Evolutionary conservation across 2,888 invertebrate species (phyloP), one percentile per base, ranked within the genome.

Genomic region (Lypha dubia): DNA sequence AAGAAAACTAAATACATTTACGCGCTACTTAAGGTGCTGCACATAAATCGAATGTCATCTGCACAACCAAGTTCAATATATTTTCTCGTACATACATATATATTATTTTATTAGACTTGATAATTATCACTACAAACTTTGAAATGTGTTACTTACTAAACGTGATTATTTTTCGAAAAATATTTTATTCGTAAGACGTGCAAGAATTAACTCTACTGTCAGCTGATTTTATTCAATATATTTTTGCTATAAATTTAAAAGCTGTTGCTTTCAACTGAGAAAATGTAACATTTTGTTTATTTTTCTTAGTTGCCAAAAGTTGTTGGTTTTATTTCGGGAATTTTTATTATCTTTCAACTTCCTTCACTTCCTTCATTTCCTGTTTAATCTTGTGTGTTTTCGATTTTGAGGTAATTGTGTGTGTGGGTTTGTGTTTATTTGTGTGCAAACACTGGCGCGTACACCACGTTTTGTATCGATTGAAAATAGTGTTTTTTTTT

Each of bases 171-270:
- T 65, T 65, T 0, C 58, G 11, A 9, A 56, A 35, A 58, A 58
- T 58, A 17, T 58, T 28, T 9, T 4, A 28, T 9, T 58, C 17
- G n/a, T 4, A 17, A n/a, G n/a, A 24, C n/a, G 15, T 8, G 1
- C 28, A 24, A 9, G 13, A 51, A 51, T 28, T 13, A 15, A 53
- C 24, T 53, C 3, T 20, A 9, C 20, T 35, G 13, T 11, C 49
- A 67, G 35, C 24, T 65, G 28, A 28, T 32, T n/a, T 15, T 38
- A 22, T 38, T 51, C 13, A n/a, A 32, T 53, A 11, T 22, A 22
- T 51, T 1, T 38, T 53, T 53, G 68, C 4, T 68, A 13, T 11
- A n/a, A n/a, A 41, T 53, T 68, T 41, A 68, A 68, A 24, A 68
- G 24, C 24, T 24, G 35, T 38, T 38, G 15, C 24, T 53, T 49